Evolutionary conservation across 1,140 invertebrate genomes (phyloP), one percentile per base, ranked within the genome.

Genomic region (Muscidifurax raptorellus): DNA sequence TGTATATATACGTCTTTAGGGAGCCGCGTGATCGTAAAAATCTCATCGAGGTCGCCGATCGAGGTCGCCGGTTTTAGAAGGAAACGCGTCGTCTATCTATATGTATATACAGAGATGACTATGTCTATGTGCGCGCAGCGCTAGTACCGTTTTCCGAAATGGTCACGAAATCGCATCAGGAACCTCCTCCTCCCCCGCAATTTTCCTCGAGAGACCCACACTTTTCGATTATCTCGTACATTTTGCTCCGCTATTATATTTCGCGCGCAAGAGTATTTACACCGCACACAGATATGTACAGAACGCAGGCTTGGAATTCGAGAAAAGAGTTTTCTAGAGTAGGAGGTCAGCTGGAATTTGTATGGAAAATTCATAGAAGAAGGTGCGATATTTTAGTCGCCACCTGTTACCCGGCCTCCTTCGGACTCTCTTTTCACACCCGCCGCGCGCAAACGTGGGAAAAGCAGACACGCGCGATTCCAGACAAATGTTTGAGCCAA

Each of bases 1-100:
- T 47, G 10, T 30, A 52, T 69, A 25, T 2, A 10, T 6, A 5
- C 22, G 27, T 22, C 44, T 52, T 22, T 32, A 22, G 36, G 28
- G 13, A 28, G 66, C 25, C 66, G 9, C 66, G 27, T 69, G 10
- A 74, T 76, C 81, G 82, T 83, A 76, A 86, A 87, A 84, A 44
- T 76, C 77, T 86, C 87, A 90, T 89, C 86, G 88, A 89, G 88
- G 90, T 85, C 86, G 86, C 30, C 84, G 82, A 90, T 89, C 84
- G 87, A 86, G 89, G 90, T 89, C 89, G 83, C 85, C 80, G 85
- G 88, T 88, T 87, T 88, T 82, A 88, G 66, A 32, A 83, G 77
- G 87, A 85, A 86, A 59, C 52, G 52, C 18, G 79, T 74, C 47
- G 40, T 15, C 81, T n/a, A n/a, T n/a, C n/a, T n/a, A n/a, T n/a